Evolutionary conservation across 2,113 vertebrate genomes (phyloP).

Genomic region (Capricornis sumatraensis): DNA sequence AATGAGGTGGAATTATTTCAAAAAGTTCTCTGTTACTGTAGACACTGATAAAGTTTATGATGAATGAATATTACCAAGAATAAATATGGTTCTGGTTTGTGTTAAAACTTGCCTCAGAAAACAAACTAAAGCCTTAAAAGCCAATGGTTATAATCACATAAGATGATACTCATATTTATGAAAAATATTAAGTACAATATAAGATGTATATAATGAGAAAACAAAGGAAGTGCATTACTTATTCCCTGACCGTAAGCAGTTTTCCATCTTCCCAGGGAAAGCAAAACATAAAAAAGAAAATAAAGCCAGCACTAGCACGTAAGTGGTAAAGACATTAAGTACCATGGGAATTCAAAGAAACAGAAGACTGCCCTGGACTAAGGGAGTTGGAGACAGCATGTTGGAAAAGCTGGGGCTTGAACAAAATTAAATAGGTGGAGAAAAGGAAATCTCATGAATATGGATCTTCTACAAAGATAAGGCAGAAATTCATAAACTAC

Average conservation of each 20-base stretch:
- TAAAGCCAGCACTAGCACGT: conserved; percentile 20
- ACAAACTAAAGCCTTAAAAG: conserved; percentile 31
- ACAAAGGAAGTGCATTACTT: background rate
- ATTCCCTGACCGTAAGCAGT: background rate
- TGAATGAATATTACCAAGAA: conserved; percentile 37
- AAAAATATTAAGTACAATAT: conserved; percentile 29
- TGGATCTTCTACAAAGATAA: conserved; percentile 23
- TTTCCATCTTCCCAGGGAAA: conserved; percentile 6
- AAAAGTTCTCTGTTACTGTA: background rate
- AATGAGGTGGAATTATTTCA: background rate
- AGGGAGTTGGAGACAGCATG: conserved; percentile 7
- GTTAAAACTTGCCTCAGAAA: conserved; percentile 2
- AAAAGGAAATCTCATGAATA: background rate
- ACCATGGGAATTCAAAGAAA: conserved; percentile 38
- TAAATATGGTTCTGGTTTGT: conserved; percentile 24
- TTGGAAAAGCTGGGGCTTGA: conserved; percentile 19
- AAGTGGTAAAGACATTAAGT: conserved; percentile 36
- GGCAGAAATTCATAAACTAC: conserved; percentile 21
- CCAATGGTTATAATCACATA: background rate
- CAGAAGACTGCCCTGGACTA: background rate
- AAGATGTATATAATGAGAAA: conserved; percentile 7
- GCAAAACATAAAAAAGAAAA: conserved; percentile 47
- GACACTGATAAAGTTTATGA: conserved; percentile 14
- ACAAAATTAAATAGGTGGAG: conserved; percentile 38
- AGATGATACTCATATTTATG: conserved; percentile 8